Evolutionary conservation across 2,113 vertebrate genomes (phyloP).

Genomic region (Brienomyrus longianalis): DNA sequence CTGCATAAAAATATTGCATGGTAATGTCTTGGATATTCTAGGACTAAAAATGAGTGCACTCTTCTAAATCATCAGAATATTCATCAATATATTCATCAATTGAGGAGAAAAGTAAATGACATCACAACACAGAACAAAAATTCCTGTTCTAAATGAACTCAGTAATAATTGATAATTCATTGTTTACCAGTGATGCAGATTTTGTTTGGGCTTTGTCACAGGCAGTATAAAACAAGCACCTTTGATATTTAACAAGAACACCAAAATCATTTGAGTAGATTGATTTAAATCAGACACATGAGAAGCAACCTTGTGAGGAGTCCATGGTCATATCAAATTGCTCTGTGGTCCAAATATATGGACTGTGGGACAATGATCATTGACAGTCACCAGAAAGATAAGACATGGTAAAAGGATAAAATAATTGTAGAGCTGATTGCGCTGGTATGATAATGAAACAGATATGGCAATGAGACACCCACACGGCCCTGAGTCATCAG

Average conservation of each 20-base stretch:
- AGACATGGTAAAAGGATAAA: constrained; percentile 43
- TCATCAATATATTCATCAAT: neutral
- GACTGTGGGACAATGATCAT: constrained; percentile 45
- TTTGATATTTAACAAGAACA: neutral
- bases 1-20: neutral
- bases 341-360: constrained; percentile 66
- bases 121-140: neutral
- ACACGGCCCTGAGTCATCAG: constrained; percentile 47
- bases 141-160: neutral
- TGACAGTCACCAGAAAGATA: constrained; percentile 43
- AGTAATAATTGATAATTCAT: neutral
- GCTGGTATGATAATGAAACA: constrained; percentile 54
- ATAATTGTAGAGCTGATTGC: neutral
- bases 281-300: neutral
- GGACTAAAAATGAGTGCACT: neutral
- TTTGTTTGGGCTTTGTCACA: neutral
- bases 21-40: neutral
- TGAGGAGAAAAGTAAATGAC: neutral
- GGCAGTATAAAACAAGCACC: neutral
- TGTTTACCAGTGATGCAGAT: neutral
- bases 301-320: constrained; percentile 48
- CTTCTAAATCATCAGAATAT: neutral
- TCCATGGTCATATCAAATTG: constrained; percentile 69
- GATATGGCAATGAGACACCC: constrained; percentile 25
- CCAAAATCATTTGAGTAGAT: neutral